These are phyloP conservation scores for Loxodonta africana DNA, from an alignment of 2,113 vertebrate genomes.

Conservation along the genomic window DNA sequence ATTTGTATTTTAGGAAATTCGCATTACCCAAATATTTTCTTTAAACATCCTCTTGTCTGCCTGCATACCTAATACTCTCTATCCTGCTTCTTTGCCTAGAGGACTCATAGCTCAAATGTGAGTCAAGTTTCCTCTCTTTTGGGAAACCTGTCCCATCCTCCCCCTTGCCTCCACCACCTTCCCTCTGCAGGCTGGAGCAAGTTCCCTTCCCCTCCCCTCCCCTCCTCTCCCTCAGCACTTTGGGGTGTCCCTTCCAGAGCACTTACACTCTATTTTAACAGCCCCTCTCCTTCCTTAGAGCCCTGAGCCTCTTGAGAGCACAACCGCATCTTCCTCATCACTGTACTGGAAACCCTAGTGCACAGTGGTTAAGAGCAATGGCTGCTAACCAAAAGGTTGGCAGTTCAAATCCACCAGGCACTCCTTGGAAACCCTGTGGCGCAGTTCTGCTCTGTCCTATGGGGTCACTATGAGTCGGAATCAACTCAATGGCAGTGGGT, in stretches of 20 bases:
- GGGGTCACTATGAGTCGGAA: no score
- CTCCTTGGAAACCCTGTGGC: no score
- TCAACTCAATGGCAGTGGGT: no score
- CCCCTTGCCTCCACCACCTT: background rate
- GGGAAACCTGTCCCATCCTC: background rate
- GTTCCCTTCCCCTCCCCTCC: background rate
- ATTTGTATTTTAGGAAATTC: background rate
- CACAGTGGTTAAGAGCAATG: no score
- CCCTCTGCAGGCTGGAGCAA: background rate
- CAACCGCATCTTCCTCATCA: background rate
- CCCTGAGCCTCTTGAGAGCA: background rate
- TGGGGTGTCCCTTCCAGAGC: no score
- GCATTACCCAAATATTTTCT: background rate
- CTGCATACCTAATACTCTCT: background rate
- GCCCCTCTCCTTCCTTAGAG: background rate
- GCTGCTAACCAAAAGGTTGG: no score
- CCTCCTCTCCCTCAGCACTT: background rate
- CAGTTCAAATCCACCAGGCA: no score
- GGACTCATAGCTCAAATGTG: background rate
- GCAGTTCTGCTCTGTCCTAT: no score
- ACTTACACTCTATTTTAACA: accelerated
- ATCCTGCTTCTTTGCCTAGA: background rate
- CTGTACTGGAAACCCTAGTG: background rate
- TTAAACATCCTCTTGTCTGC: background rate
- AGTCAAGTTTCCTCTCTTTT: background rate